Base-by-base conservation (phyloP, 2,888 invertebrate species). In the Herminia tarsipennalis region DNA sequence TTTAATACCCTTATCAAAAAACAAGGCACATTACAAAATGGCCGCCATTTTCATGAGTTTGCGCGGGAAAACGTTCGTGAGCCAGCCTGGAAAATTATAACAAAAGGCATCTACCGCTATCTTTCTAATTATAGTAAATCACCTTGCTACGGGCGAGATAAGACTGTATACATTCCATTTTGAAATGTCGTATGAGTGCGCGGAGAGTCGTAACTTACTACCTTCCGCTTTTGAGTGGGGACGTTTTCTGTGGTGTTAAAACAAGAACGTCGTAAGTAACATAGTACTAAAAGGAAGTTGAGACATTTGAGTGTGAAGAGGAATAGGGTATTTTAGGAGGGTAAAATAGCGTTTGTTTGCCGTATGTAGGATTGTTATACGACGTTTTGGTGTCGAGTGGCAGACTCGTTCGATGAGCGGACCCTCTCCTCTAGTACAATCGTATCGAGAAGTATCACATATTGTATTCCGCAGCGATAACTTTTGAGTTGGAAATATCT, bases 111-210 rank as follows among this genome's bases (percentile, higher is more conserved):
- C 90, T 83, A 87, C 86, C 88, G 91, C 91, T 92, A 92, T 92
- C 92, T 92, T 87, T 89, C 89, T 92, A 92, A 92, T 92, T 92
- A 92, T 90, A 88, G 88, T 90, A 90, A 89, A 90, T 90, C 90
- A 90, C 89, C 90, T 90, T 86, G 87, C 89, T 86, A 89, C 84
- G 84, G 86, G 82, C 86, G 73, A 90, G 91, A 91, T 91, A 91
- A 90, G 86, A 77, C 83, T 78, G 78, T 81, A 73, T 74, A 76
- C 76, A 70, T 74, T 70, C 72, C 58, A 66, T 59, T 65, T 70
- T 69, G 66, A 79, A 88, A 88, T 70, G 87, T 71, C 81, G 74
- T 81, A 86, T 81, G 78, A 74, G 77, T 73, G 70, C 65, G 57
- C 61, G 51, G 56, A 58, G 66, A 54, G 47, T 53, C 54, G 64